Evolutionary conservation across 1,140 invertebrate species (phyloP), one percentile per base, ranked within the genome.

Genomic region (Microplitis mediator): DNA sequence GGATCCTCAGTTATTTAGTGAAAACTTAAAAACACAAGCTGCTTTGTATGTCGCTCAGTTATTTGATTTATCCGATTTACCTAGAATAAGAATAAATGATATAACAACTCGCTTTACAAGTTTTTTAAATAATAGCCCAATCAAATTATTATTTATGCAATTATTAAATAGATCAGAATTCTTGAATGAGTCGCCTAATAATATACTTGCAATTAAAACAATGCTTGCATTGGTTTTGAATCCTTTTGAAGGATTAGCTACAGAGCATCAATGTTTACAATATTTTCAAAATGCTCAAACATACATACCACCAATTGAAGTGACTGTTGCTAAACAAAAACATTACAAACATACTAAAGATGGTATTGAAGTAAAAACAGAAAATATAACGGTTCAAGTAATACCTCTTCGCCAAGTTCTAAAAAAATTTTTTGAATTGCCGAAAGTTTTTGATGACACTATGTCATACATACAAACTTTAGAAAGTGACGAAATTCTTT

Each of bases 271-370:
- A 67, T 35, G 63, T 11, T 70, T 75, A 39, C 23, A 71, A 13
- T 51, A 73, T 73, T 67, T 73, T 50, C 35, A 67, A 62, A 56
- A 71, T 11, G 34, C 39, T 54, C 65, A 56, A 4, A 73, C 64
- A 62, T 75, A 75, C 61, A 70, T 75, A 39, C 54, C 36, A 36
- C 74, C 71, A 45, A 52, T 52, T 60, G 69, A 68, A 35, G 60
- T 75, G 3, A 32, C 61, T 61, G 66, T 75, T 69, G 54, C 45
- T 45, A 32, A 39, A 52, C 14, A 68, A 61, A 61, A 69, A 69
- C 31, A 34, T 52, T 45, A 16, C 61, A 60, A 69, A 6, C 14
- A 45, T 16, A 13, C 35, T 60, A 36, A 69, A 61, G 31, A 58
- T n/a, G 54, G 50, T 16, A 32, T 31, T 63, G 14, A 34, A 13